A percentile compares a stretch with the other conserved stretches of the same genome.
Conservation (phyloP, 2,113 vertebrate species). For the Grantiella picta region DNA sequence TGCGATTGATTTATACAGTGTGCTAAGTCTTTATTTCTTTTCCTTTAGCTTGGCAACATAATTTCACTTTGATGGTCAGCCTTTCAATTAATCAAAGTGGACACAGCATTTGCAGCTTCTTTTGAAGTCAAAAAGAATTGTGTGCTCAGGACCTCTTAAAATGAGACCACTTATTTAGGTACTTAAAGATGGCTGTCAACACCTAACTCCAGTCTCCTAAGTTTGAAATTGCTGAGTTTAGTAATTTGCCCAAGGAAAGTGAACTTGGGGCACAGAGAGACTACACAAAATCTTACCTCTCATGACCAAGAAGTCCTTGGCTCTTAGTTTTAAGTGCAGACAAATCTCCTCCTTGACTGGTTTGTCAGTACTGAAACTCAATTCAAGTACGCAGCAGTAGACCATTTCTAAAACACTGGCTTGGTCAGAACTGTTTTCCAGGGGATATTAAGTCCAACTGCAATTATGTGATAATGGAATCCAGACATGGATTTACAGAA, state of each 20-base stretch:
- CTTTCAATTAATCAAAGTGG: slow-evolving; percentile 69
- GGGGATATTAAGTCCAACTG: background rate
- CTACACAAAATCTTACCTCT: slow-evolving; percentile 19
- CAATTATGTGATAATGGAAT: slow-evolving; percentile 20
- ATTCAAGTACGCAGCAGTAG: background rate
- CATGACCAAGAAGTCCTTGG: slow-evolving; percentile 32
- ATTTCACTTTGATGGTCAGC: slow-evolving; percentile 69
- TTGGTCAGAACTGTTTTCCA: background rate
- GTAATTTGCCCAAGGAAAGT: slow-evolving; percentile 53
- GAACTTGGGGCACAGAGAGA: slow-evolving; percentile 31
- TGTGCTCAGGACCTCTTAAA: slow-evolving; percentile 60
- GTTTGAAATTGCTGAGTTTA: slow-evolving; percentile 57
- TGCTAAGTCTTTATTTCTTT: slow-evolving; percentile 68
- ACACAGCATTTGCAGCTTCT: slow-evolving; percentile 65
- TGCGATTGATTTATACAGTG: slow-evolving; percentile 63
- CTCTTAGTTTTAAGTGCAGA: background rate
- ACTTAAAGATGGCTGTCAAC: slow-evolving; percentile 68
- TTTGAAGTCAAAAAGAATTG: slow-evolving; percentile 69
- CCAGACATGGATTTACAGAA: slow-evolving; percentile 32
- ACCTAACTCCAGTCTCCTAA: slow-evolving; percentile 49
- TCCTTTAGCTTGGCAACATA: slow-evolving; percentile 66
- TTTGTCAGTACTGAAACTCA: background rate
- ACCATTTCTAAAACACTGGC: background rate
- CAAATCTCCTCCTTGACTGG: background rate
- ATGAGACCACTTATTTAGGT: slow-evolving; percentile 68